Conservation (phyloP, 2,113 vertebrate species). For the Salvelinus namaycush region DNA sequence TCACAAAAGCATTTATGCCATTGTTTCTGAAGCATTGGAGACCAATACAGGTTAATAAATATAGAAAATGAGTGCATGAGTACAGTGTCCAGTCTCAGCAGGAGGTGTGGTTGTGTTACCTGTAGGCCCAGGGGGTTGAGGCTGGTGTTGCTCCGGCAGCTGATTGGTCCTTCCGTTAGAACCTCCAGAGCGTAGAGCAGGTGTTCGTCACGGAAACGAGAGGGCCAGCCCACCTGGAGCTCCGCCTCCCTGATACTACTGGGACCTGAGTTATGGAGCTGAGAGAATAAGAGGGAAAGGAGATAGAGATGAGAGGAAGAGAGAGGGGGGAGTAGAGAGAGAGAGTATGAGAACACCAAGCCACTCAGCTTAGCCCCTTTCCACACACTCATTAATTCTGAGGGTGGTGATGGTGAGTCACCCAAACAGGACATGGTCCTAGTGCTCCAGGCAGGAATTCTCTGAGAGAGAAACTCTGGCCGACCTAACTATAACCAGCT, state of each 20-base stretch:
- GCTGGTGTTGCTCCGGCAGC: slow-evolving; percentile 83
- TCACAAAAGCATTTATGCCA: too few species aligned
- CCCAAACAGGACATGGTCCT: too few species aligned
- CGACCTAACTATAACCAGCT: too few species aligned
- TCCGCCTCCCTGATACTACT: slow-evolving; percentile 83
- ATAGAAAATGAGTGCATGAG: too few species aligned
- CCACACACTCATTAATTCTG: too few species aligned
- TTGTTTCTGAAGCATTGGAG: too few species aligned
- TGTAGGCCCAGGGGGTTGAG: slow-evolving; percentile 89
- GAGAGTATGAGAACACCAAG: not conserved
- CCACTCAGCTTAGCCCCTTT: too few species aligned
- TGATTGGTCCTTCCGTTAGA: slow-evolving; percentile 87
- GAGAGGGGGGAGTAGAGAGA: slow-evolving; percentile 13
- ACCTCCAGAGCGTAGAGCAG: slow-evolving; percentile 94
- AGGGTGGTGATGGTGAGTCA: too few species aligned
- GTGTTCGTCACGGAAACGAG: slow-evolving; percentile 81
- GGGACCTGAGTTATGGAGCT: slow-evolving; percentile 94
- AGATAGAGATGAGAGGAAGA: slow-evolving; percentile 20
- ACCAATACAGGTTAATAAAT: too few species aligned
- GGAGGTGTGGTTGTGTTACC: slow-evolving; percentile 66
- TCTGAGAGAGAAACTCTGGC: too few species aligned
- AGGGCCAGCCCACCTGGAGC: slow-evolving; percentile 89
- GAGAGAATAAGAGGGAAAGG: slow-evolving; percentile 7
- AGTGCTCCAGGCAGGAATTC: too few species aligned
- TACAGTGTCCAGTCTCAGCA: too few species aligned